Percentiles rank a stretch among this genome's conserved stretches.
phyloP scores from a whole-genome alignment of 2,888 invertebrate species.

The Melinopterus prodromus region DNA sequence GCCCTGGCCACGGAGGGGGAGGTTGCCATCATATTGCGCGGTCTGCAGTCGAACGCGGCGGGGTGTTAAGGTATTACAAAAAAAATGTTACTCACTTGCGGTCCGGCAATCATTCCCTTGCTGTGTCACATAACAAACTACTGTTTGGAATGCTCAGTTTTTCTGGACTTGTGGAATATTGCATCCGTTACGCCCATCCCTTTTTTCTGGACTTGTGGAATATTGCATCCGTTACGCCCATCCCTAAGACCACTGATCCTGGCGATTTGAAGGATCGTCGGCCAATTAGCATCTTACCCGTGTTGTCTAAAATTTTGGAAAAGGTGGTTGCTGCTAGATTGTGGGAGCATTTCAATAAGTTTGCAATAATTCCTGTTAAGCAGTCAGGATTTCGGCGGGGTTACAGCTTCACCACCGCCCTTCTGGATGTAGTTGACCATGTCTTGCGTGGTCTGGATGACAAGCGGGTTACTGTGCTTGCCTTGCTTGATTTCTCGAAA shows the following conservation, averaged over 20 bases:
- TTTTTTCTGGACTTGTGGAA: no score
- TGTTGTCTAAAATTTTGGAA: slow-evolving; percentile 15
- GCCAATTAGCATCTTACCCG: slow-evolving; percentile 24
- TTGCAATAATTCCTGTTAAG: not conserved
- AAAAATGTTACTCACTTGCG: slow-evolving; percentile 10
- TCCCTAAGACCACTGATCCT: slow-evolving; percentile 10
- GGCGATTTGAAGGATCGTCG: slow-evolving; percentile 9
- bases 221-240: slow-evolving; percentile 11
- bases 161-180: slow-evolving; percentile 5
- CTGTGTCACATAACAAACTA: slow-evolving; percentile 13
- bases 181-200: no score
- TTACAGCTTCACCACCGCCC: no score
- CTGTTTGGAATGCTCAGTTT: not conserved
- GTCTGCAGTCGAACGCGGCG: not conserved
- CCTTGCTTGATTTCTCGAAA: no score
- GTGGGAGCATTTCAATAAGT: not conserved
- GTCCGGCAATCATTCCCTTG: slow-evolving; percentile 6
- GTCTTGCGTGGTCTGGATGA: no score
- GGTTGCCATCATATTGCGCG: not conserved
- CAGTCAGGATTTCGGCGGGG: slow-evolving; percentile 9
- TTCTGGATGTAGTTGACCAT: no score
- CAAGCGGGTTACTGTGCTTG: no score
- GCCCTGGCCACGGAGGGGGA: not conserved
- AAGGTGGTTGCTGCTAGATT: not conserved
- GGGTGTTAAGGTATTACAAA: not conserved